Evolutionary conservation across 2,888 invertebrate species (phyloP).

Genomic region (Agrochola macilenta): DNA sequence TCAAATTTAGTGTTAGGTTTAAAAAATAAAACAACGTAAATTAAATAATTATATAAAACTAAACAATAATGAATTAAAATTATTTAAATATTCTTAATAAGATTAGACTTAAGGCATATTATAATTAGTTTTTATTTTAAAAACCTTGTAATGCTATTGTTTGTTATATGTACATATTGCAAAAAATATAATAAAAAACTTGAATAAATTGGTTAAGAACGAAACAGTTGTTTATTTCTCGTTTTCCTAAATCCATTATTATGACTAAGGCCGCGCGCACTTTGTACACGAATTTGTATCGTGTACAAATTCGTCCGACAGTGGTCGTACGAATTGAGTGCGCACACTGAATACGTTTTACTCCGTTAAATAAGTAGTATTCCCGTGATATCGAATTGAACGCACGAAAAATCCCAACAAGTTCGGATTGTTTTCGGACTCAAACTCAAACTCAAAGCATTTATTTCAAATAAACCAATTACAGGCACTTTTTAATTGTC

Average conservation of each 20-base stretch:
- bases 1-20: conserved; percentile 72
- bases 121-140: neutral
- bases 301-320: too few relatives aligned
- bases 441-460: too few relatives aligned
- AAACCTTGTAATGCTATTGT: neutral
- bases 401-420: too few relatives aligned
- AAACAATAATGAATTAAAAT: conserved; percentile 7
- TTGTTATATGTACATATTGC: conserved; percentile 79
- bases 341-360: too few relatives aligned
- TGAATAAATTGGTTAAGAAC: conserved; percentile 55
- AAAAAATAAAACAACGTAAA: conserved; percentile 1
- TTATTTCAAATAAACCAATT: too few relatives aligned
- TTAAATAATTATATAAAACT: conserved; percentile 4
- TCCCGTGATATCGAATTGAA: too few relatives aligned
- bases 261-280: neutral
- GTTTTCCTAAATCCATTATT: neutral
- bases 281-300: too few relatives aligned
- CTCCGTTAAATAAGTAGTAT: too few relatives aligned
- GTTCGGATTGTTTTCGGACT: too few relatives aligned
- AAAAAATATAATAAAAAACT: conserved; percentile 53
- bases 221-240: conserved; percentile 45
- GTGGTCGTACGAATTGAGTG: too few relatives aligned
- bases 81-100: neutral
- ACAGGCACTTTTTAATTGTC: too few relatives aligned
- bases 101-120: conserved; percentile 52